Base-by-base conservation (phyloP, 2,113 vertebrate species). In the Coreoperca whiteheadi region DNA sequence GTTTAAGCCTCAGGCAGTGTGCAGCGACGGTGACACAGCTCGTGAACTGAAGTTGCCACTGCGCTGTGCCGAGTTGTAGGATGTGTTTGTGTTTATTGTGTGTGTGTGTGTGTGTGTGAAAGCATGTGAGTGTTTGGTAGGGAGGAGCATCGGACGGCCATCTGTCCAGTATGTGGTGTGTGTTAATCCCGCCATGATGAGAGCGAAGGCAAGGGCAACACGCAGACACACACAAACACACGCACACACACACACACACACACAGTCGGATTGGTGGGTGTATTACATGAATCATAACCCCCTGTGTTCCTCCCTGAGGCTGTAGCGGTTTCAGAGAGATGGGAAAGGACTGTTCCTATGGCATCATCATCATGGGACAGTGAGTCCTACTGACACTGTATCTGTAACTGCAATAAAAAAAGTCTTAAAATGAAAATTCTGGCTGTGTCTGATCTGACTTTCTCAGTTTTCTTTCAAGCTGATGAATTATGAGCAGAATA, bases 181-280 rank as follows among this genome's bases (percentile, higher is more conserved):
- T 88, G 90, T 83, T 94, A 93, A 92, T 92, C 93, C 90, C 34
- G 79, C 87, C 51, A 79, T 90, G 85, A 87, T 88, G 90, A 87
- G 84, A 86, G 85, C 21, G 43, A 90, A 73, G 70, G 82, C 84
- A 85, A 92, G 77, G 83, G 74, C 88, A 37, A 61, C 81, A 69
- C 72, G n/a, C n/a, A n/a, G n/a, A 48, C 72, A 68, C 81, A 86
- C 66, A 72, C 10, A 43, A 53, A 73, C 60, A 69, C 46, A 61
- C 61, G 63, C 61, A 68, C 57, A 74, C 63, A 65, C 56, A 75
- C 48, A 61, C 51, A 74, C 53, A 61, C 61, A 59, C 23, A 8
- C 72, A 63, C 74, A 77, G 79, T 85, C 56, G 68, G 79, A 71
- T 64, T 59, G 63, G 82, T 70, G 71, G 56, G 54, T 81, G 83